phyloP scores from a whole-genome alignment of 2,797 vertebrate species.

The Lithobates pipiens region DNA sequence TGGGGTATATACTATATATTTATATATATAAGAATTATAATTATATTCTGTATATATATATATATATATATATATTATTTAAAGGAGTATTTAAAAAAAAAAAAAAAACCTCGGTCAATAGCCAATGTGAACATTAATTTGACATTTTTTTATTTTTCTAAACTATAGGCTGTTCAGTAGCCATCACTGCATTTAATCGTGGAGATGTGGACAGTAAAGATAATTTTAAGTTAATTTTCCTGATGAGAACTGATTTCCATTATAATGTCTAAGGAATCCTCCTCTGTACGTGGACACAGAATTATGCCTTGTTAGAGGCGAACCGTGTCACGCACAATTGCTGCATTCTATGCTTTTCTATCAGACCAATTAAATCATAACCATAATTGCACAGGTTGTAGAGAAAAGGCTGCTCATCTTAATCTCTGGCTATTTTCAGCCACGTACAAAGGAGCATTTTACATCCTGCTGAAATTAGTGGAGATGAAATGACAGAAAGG shows the following conservation, averaged over 20 bases:
- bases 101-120: too few species aligned
- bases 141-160: background rate
- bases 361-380: slow-evolving; percentile 47
- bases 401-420: slow-evolving; percentile 36
- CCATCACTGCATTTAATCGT: slow-evolving; percentile 25
- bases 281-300: background rate
- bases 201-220: slow-evolving; percentile 17
- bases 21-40: too few species aligned
- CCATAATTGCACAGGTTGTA: slow-evolving; percentile 53
- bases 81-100: too few species aligned
- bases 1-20: too few species aligned
- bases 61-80: too few species aligned
- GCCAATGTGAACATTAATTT: background rate
- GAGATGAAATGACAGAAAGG: slow-evolving; percentile 12
- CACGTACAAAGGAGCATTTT: slow-evolving; percentile 20
- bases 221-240: slow-evolving; percentile 51
- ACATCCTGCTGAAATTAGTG: slow-evolving; percentile 34
- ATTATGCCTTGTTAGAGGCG: slow-evolving; percentile 34
- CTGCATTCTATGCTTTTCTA: slow-evolving; percentile 48
- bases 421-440: slow-evolving; percentile 37
- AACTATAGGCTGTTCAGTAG: background rate
- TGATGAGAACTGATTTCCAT: slow-evolving; percentile 46
- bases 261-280: background rate
- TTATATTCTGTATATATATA: too few species aligned
- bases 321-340: slow-evolving; percentile 31